Base-by-base conservation (phyloP, 2,888 invertebrate species). In the Lepeophtheirus nordmannii region DNA sequence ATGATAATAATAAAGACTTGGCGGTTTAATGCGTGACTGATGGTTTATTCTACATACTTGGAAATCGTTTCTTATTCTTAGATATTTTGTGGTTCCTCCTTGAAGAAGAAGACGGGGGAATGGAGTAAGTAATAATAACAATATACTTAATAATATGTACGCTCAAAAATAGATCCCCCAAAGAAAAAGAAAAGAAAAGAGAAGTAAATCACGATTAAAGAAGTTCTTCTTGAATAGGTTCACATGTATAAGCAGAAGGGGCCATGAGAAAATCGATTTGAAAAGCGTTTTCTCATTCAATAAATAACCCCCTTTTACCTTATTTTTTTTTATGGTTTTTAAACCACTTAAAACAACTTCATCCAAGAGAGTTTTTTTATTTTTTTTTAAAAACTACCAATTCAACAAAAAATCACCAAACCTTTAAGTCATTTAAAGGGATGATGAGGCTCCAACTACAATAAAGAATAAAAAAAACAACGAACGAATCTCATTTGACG, bases 1-100 rank as follows among this genome's bases (percentile, higher is more conserved):
- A 46, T n/a, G n/a, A n/a, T n/a, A n/a, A n/a, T n/a, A n/a, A n/a
- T 46, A 46, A 46, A 46, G 53, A 46, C 53, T 46, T 46, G 53
- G 30, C 30, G 30, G 53, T n/a, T 46, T 46, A 46, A 46, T 46
- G n/a, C 53, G 53, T 46, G 53, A 46, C 53, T 46, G 53, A 46
- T 46, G 17, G 53, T 46, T 46, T 46, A 5, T 46, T 5, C 14
- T 46, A 17, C 8, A 17, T 46, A 17, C 8, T 46, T 46, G 53
- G 53, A 46, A 17, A 46, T n/a, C 30, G 30, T 30, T 30, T 30
- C 30, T 30, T 30, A 2, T 30, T 46, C 14, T 46, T 46, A 46
- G 30, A 30, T 46, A 46, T 17, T 17, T 46, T 46, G 53, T 46
- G 8, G 53, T 46, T 46, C 8, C 14, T 41, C 41, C 53, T 14